Conservation (phyloP, 1,140 invertebrate species). For the Brachionus paranguensis region DNA sequence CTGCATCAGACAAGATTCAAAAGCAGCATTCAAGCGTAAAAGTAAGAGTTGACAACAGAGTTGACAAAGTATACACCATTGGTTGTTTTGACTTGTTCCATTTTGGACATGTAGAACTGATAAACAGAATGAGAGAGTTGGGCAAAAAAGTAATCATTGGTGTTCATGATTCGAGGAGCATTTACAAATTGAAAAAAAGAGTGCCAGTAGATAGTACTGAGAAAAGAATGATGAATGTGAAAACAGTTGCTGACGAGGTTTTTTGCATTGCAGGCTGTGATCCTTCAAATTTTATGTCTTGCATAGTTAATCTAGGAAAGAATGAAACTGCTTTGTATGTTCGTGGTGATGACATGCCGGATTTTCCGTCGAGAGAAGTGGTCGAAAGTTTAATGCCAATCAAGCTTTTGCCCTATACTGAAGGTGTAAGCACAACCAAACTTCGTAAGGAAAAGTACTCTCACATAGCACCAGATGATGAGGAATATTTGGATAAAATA, state of each 20-base stretch:
- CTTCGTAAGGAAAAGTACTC: constrained; percentile 44
- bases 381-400: constrained; percentile 49
- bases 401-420: constrained; percentile 50
- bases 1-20: neutral
- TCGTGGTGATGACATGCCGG: constrained; percentile 50
- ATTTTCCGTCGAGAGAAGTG: constrained; percentile 48
- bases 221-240: constrained; percentile 50
- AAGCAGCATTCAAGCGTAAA: neutral
- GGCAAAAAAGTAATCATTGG: constrained; percentile 47
- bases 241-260: constrained; percentile 49
- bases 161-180: constrained; percentile 41
- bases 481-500: constrained; percentile 23
- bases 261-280: constrained; percentile 50
- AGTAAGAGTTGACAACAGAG: constrained; percentile 40
- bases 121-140: constrained; percentile 46
- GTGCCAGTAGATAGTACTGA: constrained; percentile 50
- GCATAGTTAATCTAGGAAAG: constrained; percentile 44
- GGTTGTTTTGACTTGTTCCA: constrained; percentile 53
- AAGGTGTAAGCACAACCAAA: constrained; percentile 47
- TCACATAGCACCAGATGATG: constrained; percentile 25
- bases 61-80: constrained; percentile 49
- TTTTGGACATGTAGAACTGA: constrained; percentile 45
- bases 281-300: constrained; percentile 47
- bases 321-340: constrained; percentile 46
- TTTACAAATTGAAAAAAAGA: constrained; percentile 48